Evolutionary conservation across 2,888 invertebrate genomes (phyloP).

Genomic region (Notodonta ziczac): DNA sequence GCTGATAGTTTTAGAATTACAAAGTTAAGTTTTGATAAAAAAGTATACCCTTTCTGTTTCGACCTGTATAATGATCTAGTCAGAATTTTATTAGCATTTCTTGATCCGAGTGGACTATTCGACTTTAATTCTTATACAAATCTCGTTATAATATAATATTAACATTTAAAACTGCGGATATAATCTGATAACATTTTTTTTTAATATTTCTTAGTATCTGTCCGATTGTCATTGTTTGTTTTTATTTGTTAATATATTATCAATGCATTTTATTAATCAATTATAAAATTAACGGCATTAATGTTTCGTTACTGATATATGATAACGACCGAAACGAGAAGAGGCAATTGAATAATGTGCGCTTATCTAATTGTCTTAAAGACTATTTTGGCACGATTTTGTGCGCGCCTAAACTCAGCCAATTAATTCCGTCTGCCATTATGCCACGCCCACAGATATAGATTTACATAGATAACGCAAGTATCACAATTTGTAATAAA

Average conservation of each 20-base stretch:
- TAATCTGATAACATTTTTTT: not conserved
- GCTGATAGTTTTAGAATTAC: too few species aligned
- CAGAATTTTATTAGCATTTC: constrained; percentile 1
- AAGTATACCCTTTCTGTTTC: too few species aligned
- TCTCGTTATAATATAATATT: not conserved
- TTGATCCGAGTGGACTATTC: not conserved
- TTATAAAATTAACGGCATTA: not conserved
- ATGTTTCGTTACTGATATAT: not conserved
- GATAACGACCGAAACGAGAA: too few species aligned
- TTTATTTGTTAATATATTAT: not conserved
- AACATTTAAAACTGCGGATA: not conserved
- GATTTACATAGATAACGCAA: too few species aligned
- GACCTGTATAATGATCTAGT: not conserved
- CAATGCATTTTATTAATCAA: not conserved
- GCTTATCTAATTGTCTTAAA: too few species aligned
- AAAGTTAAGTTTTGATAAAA: too few species aligned
- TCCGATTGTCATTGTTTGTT: not conserved
- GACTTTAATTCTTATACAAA: not conserved
- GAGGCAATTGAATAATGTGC: too few species aligned
- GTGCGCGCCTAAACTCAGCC: not conserved
- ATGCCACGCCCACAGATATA: too few species aligned
- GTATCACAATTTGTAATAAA: too few species aligned
- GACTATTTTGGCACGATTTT: too few species aligned
- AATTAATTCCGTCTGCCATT: too few species aligned
- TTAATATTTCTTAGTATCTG: not conserved